Conservation (phyloP, 2,797 vertebrate genomes). For the Bradypodion pumilum region DNA sequence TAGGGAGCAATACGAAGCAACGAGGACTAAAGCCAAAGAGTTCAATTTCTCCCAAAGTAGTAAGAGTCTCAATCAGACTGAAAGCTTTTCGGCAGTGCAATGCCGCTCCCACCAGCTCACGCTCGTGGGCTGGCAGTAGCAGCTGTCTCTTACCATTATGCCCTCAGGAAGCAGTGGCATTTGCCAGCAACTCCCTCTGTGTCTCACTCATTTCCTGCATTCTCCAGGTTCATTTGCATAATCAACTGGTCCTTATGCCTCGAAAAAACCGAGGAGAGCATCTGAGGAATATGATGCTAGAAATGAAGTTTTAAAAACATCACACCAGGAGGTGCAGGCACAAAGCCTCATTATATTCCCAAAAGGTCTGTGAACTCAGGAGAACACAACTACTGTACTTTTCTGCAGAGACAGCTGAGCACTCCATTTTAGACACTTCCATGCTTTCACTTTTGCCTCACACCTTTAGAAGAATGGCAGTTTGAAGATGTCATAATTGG, state of each 20-base stretch:
- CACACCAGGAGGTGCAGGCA: constrained; percentile 64
- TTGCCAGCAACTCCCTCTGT: constrained; percentile 74
- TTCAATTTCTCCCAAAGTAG: constrained; percentile 2
- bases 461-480: constrained; percentile 26
- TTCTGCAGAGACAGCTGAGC: constrained; percentile 39
- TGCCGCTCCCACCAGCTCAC: constrained; percentile 53
- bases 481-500: not conserved
- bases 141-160: constrained; percentile 74
- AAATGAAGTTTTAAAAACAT: constrained; percentile 68
- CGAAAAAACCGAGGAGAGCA: constrained; percentile 67
- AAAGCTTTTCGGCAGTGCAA: constrained; percentile 56
- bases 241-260: constrained; percentile 71
- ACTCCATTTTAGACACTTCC: constrained; percentile 10
- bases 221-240: constrained; percentile 71
- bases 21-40: constrained; percentile 28
- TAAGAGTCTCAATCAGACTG: constrained; percentile 47
- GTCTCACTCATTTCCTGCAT: constrained; percentile 67
- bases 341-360: constrained; percentile 67
- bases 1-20: not conserved
- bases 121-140: constrained; percentile 67
- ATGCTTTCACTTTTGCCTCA: not conserved
- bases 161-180: constrained; percentile 69
- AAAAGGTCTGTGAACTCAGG: constrained; percentile 63
- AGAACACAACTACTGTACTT: constrained; percentile 59
- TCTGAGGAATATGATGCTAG: constrained; percentile 68